Conservation (phyloP, 1,140 invertebrate species). For the Drosophila parvula region DNA sequence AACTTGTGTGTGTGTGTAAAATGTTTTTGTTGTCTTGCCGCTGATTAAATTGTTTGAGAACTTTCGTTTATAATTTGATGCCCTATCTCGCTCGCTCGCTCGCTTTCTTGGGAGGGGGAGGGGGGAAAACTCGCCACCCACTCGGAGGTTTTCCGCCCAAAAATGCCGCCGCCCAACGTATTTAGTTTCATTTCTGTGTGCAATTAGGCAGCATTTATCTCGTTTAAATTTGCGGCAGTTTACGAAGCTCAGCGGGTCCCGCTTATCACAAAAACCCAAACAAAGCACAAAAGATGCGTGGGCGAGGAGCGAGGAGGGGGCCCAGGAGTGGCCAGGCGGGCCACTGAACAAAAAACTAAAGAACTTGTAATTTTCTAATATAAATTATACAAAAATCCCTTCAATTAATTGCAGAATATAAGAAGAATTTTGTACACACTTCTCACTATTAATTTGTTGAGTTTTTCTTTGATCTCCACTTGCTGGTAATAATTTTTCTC, state of each 20-base stretch:
- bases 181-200: slow-evolving; percentile 47
- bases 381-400: too few relatives aligned
- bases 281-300: slow-evolving; percentile 46
- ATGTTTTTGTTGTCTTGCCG: slow-evolving; percentile 63
- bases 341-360: neutral
- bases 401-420: too few relatives aligned
- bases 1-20: slow-evolving; percentile 23
- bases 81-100: slow-evolving; percentile 30
- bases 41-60: slow-evolving; percentile 77
- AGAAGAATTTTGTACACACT: too few relatives aligned
- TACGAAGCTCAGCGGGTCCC: slow-evolving; percentile 51
- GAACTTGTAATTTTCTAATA: too few relatives aligned
- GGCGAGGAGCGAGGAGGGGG: neutral
- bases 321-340: neutral
- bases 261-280: slow-evolving; percentile 64
- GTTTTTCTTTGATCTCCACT: too few relatives aligned
- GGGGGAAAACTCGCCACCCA: slow-evolving; percentile 24
- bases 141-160: slow-evolving; percentile 25
- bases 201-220: slow-evolving; percentile 75
- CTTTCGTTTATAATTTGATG: slow-evolving; percentile 76
- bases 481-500: neutral
- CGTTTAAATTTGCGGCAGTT: slow-evolving; percentile 69
- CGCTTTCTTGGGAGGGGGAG: neutral
- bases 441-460: too few relatives aligned
- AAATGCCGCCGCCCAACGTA: slow-evolving; percentile 29